Base-by-base conservation (phyloP, 37 sponge, comb jelly and placozoan species). In the Bolinopsis microptera region DNA sequence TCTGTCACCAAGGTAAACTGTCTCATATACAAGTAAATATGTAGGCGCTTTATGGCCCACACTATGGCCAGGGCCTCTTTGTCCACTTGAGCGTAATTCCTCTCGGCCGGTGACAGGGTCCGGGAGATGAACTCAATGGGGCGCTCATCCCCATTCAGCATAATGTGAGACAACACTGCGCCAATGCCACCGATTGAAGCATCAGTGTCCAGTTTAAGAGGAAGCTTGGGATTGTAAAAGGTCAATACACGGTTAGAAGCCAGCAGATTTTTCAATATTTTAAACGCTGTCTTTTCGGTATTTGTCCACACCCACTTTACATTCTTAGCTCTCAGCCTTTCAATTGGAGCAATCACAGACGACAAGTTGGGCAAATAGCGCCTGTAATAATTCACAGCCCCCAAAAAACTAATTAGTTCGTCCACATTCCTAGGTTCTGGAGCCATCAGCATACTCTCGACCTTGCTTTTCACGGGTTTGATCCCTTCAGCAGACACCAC, bases 61-160 rank as follows among this genome's bases (percentile, higher is more conserved):
- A 90, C 92, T 3, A 95, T 32, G n/a, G 80, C 69, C 0, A 95
- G 72, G 0, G 94, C 94, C n/a, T 95, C 94, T 31, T 40, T 90
- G 8, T 90, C 92, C 8, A 90, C 41, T 31, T 90, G 92, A 28
- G 92, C 16, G 68, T 90, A 90, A 26, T 61, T 40, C 23, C 69
- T 61, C 32, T 90, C 92, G 21, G 92, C 13, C 13, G 30, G n/a
- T 38, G 92, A 41, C 69, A 90, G 18, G 0, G 31, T 90, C 30
- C 92, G 31, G 35, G 92, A 90, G n/a, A n/a, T 61, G 69, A 90
- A 90, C 69, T 40, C 92, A 13, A 90, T 68, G 9, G 92, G 69
- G 16, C 92, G 92, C 35, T 90, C 92, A 27, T 30, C 35, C 16
- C 92, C 92, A 2, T 82, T 23, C 28, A 23, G 3, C 18, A n/a